Conservation (phyloP, 1,140 invertebrate species). For the Aphis gossypii region DNA sequence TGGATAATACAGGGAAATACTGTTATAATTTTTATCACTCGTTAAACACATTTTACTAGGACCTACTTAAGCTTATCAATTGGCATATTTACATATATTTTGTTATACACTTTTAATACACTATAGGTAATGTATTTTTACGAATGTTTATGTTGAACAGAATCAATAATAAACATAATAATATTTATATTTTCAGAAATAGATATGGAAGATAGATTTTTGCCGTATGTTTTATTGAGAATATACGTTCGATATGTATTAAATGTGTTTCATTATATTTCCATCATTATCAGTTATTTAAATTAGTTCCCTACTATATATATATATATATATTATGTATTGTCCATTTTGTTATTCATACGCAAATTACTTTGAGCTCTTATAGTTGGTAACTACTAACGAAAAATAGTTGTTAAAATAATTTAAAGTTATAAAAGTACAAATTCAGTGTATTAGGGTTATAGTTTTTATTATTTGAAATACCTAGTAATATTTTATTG, state of each 20-base stretch:
- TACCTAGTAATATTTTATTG: background rate
- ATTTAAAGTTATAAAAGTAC: background rate
- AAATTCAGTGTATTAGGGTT: background rate
- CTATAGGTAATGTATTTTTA: no score
- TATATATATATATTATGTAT: no score
- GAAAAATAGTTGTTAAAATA: background rate
- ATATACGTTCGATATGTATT: no score
- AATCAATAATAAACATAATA: no score
- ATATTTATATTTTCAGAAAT: no score
- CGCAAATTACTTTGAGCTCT: no score
- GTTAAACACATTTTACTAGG: background rate
- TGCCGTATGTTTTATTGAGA: no score
- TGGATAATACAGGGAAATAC: background rate
- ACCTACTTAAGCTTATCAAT: background rate
- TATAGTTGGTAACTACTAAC: background rate
- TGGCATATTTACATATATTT: background rate
- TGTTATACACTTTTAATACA: no score
- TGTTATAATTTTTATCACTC: background rate
- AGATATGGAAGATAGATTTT: no score
- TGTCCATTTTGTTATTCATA: background rate
- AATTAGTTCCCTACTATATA: background rate
- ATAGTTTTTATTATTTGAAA: background rate
- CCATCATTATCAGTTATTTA: background rate
- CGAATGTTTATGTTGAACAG: no score
- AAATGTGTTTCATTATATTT: background rate